Base-by-base conservation (phyloP, 2,113 vertebrate species). In the Gambusia holbrooki region DNA sequence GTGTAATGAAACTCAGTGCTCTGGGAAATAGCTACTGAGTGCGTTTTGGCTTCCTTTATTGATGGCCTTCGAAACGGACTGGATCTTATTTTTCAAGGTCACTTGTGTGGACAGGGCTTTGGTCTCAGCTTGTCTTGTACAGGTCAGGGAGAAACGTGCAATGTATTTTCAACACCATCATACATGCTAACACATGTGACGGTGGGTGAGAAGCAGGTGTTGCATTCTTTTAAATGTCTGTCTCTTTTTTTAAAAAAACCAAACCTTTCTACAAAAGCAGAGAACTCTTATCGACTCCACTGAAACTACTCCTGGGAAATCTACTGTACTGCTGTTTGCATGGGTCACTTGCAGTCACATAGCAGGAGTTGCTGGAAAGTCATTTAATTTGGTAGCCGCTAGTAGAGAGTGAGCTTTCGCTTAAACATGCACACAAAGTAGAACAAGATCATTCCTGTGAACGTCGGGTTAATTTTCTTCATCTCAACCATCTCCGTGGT, bases 31-130 rank as follows among this genome's bases (percentile, higher is more conserved):
- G 67, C 71, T 67, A 19, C 68, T 71, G 68, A 80, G 77, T 76
- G 82, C 85, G 71, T 83, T 87, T 84, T 85, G 74, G 65, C 66
- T 84, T 58, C 33, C 76, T 88, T 77, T 74, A 85, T 80, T 82
- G 82, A 80, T 65, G 60, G 35, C 64, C 64, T 37, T 6, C 68
- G 66, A 28, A 71, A 73, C 35, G 37, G 68, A 45, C 70, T 73
- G 61, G 74, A 88, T 84, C 80, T 74, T 27, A 69, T 87, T 86
- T 37, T 86, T 84, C 84, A 91, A 89, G 88, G 91, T 91, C 87
- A 84, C 69, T 30, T 66, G 71, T 69, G 77, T 77, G 45, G 25
- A 62, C 37, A 48, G 64, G 48, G 67, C 40, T 73, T 30, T 30
- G 62, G 28, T 51, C 66, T 73, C 13, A 60, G 66, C 14, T 29